A percentile compares a stretch with the other conserved stretches of the same genome.
Conservation (phyloP, 2,113 vertebrate genomes). For the Leucosticte australis region DNA sequence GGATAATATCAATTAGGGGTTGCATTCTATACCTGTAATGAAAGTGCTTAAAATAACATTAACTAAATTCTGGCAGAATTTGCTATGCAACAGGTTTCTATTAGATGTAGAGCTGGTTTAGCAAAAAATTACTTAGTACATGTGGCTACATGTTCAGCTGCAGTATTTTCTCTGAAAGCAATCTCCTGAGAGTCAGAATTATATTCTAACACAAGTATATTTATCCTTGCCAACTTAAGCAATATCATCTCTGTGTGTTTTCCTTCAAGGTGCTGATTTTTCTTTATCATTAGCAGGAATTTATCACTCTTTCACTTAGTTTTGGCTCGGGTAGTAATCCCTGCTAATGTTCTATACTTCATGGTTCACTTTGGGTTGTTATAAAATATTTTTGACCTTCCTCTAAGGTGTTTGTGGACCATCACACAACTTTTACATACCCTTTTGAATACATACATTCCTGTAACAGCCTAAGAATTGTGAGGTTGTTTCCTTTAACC, state of each 20-base stretch:
- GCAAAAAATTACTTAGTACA: background rate
- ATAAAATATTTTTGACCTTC: background rate
- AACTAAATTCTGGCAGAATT: background rate
- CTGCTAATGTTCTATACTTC: background rate
- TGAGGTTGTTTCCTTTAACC: background rate
- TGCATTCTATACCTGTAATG: background rate
- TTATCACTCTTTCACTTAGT: background rate
- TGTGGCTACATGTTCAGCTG: background rate
- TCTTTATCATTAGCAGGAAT: background rate
- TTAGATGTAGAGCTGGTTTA: background rate
- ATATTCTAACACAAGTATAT: background rate
- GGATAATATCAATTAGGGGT: background rate
- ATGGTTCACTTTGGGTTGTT: background rate
- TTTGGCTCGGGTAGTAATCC: background rate
- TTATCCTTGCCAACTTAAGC: background rate
- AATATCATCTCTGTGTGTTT: background rate
- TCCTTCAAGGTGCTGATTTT: background rate
- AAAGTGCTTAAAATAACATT: background rate
- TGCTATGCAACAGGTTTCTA: background rate
- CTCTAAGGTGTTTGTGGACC: background rate
- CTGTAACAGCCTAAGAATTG: background rate
- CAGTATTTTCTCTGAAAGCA: background rate
- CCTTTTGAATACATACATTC: background rate
- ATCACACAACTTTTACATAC: background rate
- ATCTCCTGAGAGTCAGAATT: background rate